Percentiles rank a stretch among this genome's conserved stretches.
Conservation (phyloP, 2,888 invertebrate species). For the Meandrusa payeni region DNA sequence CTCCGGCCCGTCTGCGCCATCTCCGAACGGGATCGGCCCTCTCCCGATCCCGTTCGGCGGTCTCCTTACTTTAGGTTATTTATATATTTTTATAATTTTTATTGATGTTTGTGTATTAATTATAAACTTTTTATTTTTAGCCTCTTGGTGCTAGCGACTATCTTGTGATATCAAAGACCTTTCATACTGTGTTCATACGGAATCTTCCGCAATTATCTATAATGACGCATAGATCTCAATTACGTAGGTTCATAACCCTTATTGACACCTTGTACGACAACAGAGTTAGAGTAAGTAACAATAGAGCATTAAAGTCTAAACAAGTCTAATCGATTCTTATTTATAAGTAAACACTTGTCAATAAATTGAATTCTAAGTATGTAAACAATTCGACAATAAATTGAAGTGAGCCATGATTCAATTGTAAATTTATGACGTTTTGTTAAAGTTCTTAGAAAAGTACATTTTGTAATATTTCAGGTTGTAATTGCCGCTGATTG, state of each 20-base stretch:
- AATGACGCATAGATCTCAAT: constrained; percentile 89
- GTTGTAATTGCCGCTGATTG: constrained; percentile 92
- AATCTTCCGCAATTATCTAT: constrained; percentile 91
- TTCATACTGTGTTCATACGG: constrained; percentile 96
- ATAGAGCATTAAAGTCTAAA: constrained; percentile 4
- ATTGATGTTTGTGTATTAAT: constrained; percentile 1
- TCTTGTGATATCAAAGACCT: constrained; percentile 93
- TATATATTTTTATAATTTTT: too few relatives aligned
- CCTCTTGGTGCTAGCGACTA: constrained; percentile 98
- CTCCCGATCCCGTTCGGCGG: too few relatives aligned
- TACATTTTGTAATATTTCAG: constrained; percentile 56
- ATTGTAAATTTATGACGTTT: constrained; percentile 1
- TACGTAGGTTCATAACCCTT: constrained; percentile 96
- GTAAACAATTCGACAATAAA: constrained; percentile 9
- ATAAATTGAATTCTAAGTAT: too few relatives aligned
- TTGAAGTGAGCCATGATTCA: background rate
- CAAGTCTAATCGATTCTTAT: too few relatives aligned
- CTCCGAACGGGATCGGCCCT: too few relatives aligned
- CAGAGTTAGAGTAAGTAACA: constrained; percentile 83
- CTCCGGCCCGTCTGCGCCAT: too few relatives aligned
- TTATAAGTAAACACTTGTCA: background rate
- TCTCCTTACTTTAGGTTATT: too few relatives aligned
- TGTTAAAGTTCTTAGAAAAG: background rate
- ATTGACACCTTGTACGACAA: constrained; percentile 98
- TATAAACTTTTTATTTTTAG: constrained; percentile 63